Evolutionary conservation across 2,113 vertebrate species (phyloP).

Genomic region (Semicossyphus pulcher): DNA sequence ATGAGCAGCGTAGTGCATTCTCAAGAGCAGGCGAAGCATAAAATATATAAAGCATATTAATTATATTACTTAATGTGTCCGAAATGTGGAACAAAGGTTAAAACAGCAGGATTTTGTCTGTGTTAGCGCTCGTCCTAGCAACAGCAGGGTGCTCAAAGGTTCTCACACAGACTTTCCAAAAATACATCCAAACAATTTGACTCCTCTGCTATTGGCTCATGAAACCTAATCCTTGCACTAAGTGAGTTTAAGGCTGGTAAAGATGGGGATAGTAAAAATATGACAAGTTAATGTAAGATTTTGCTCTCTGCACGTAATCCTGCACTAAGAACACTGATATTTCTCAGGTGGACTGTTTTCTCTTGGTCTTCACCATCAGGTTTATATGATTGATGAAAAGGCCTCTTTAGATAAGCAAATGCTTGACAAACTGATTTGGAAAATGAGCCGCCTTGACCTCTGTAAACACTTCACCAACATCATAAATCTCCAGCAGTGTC

Average conservation of each 20-base stretch:
- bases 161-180: constrained; percentile 64
- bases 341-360: constrained; percentile 29
- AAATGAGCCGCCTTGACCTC: constrained; percentile 76
- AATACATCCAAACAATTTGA: constrained; percentile 56
- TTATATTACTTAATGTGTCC: constrained; percentile 14
- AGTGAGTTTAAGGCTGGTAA: neutral
- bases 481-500: constrained; percentile 79
- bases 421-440: constrained; percentile 77
- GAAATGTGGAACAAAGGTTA: constrained; percentile 45
- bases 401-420: constrained; percentile 78
- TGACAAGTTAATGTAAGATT: constrained; percentile 3
- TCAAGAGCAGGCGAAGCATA: constrained; percentile 30
- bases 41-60: constrained; percentile 45
- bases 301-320: neutral
- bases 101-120: constrained; percentile 32
- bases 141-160: neutral
- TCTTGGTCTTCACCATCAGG: constrained; percentile 22
- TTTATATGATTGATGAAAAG: constrained; percentile 72
- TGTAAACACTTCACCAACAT: constrained; percentile 75
- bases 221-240: constrained; percentile 25
- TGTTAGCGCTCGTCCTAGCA: constrained; percentile 28
- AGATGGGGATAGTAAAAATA: constrained; percentile 4
- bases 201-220: constrained; percentile 20
- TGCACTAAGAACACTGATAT: neutral
- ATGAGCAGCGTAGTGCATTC: constrained; percentile 16